Evolutionary conservation across 2,888 invertebrate species (phyloP), one percentile per base, ranked within the genome.

Genomic region (Drosophila diplacantha): DNA sequence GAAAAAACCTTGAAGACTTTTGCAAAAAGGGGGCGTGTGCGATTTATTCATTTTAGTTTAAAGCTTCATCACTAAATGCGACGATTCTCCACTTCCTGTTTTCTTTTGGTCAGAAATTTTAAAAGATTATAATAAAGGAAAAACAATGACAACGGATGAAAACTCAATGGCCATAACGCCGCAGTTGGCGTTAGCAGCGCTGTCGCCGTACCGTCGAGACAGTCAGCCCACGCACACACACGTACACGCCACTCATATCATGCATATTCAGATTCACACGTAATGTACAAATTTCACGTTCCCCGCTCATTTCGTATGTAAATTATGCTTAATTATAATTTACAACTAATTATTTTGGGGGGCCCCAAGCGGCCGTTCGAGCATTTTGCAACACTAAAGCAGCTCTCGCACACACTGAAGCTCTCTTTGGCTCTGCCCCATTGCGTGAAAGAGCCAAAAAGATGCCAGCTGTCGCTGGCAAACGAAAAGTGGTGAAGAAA

Each of bases 141-240:
- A 44, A 26, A 61, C 26, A 47, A 61, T 31, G 26, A 43, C 50
- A 46, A 46, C 44, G 44, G 44, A 46, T 46, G 59, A 74, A 81
- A 84, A 83, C 77, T 81, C 81, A 83, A 81, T 83, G 83, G 82
- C 81, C 83, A 82, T 83, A 84, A 82, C 81, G 84, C 62, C 26
- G 35, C 47, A 46, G 69, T 52, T 59, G 37, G 51, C 52, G 59
- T 26, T 47, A 41, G 63, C 75, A 66, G 61, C 66, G 74, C 73
- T 66, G 73, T 65, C 61, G 76, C 76, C 37, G 61, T 43, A 41
- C 34, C 53, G 59, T 49, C 65, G 66, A 62, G 72, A 72, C 72
- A 69, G 70, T 63, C 74, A 78, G 69, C 53, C 44, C 61, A 57
- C 22, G 57, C 44, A 41, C 14, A 58, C 37, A 49, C 35, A 39